Base-by-base conservation (phyloP, 2,888 invertebrate genomes). In the Cylloceria caligata region DNA sequence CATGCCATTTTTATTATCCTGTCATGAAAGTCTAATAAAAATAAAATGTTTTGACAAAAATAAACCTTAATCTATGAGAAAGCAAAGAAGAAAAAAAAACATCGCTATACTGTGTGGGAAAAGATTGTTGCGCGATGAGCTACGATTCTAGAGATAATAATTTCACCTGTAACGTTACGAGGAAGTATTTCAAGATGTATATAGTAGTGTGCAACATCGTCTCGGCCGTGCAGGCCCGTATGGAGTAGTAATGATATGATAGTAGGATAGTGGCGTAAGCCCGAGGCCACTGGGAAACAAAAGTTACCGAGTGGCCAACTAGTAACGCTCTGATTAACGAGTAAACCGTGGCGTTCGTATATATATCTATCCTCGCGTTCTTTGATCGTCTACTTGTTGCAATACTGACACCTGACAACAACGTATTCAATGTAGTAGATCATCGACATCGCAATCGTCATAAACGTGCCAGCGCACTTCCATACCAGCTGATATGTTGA, bases 321-420 rank as follows among this genome's bases (percentile, higher is more conserved):
- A 89, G 90, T 89, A 86, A 91, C 91, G 91, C 90, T 91, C 91
- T 91, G 89, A 90, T 91, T 91, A 84, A 81, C 82, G 78, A 82
- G 60, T 76, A 85, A 86, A 86, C 81, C 82, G 72, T 81, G 81
- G 60, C 77, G 82, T 78, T 83, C 60, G 65, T 65, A 39, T 65
- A 62, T 65, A 39, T 65, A 62, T 55, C 68, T 64, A 78, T 71
- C 69, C 71, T 52, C 55, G 39, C 39, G 67, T 76, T 82, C 60
- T 82, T 82, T 76, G 39, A 67, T 79, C 79, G 42, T 65, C 24
- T 19, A 68, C 49, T 47, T 16, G 74, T 74, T 74, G 39, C 49
- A 49, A 36, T 13, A 60, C 79, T 52, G 72, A 71, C 62, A 79
- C 27, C 13, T 39, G 9, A 11, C 19, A 30, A 2, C 62, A 39